phyloP scores from a whole-genome alignment of 2,888 invertebrate genomes.

The Drosophila neotestacea region DNA sequence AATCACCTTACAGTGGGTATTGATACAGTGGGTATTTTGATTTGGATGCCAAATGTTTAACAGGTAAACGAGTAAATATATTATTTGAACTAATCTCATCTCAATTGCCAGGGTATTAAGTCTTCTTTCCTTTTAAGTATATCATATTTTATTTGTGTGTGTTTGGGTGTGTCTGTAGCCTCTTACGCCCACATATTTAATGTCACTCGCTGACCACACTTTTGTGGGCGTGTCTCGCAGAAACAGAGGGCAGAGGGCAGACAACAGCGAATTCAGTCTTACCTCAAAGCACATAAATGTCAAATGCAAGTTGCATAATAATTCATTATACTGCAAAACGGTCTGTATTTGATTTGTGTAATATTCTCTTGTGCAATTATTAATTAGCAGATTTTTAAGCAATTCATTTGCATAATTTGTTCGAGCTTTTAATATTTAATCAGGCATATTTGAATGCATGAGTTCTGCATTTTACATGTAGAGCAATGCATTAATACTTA shows the following conservation, averaged over 20 bases:
- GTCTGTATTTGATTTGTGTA: slow-evolving; percentile 13
- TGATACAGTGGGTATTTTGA: slow-evolving; percentile 1
- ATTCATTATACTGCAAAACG: slow-evolving; percentile 51
- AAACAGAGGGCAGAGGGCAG: too few relatives aligned
- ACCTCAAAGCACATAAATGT: slow-evolving; percentile 67
- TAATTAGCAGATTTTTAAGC: slow-evolving; percentile 24
- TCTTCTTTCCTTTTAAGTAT: background rate
- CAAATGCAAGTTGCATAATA: slow-evolving; percentile 61
- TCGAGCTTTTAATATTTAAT: slow-evolving; percentile 32
- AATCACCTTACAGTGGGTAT: slow-evolving; percentile 23
- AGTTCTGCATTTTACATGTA: slow-evolving; percentile 15
- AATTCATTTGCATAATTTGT: slow-evolving; percentile 36
- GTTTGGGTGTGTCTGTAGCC: background rate
- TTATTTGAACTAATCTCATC: background rate
- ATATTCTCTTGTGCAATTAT: slow-evolving; percentile 19
- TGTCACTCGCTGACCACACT: slow-evolving; percentile 14
- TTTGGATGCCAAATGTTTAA: slow-evolving; percentile 13
- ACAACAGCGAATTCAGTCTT: background rate
- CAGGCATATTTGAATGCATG: slow-evolving; percentile 16
- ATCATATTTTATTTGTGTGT: background rate
- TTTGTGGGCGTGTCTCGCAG: slow-evolving; percentile 39
- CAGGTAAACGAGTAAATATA: background rate
- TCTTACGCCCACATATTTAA: slow-evolving; percentile 37
- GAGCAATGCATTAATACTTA: slow-evolving; percentile 14
- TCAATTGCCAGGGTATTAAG: background rate